Conservation (phyloP, 2,113 vertebrate genomes). For the Phoxinus phoxinus region DNA sequence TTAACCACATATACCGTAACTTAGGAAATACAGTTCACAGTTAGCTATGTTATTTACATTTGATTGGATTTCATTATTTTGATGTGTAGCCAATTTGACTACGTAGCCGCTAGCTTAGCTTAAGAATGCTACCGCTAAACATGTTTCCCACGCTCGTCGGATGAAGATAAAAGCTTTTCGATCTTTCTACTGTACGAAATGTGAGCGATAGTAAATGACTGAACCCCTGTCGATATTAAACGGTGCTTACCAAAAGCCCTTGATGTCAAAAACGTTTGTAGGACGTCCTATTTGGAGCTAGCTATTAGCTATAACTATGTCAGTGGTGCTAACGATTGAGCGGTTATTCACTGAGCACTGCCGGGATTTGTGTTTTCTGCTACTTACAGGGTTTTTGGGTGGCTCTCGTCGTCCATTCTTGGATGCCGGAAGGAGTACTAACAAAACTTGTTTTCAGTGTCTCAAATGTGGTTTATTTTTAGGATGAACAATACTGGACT, state of each 20-base stretch:
- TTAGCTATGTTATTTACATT: not conserved
- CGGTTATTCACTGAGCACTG: conserved; percentile 1
- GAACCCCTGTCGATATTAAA: not conserved
- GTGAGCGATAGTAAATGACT: not conserved
- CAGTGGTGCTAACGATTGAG: not conserved
- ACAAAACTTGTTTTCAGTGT: conserved; percentile 50
- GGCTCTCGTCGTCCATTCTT: conserved; percentile 78
- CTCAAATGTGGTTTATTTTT: conserved; percentile 37
- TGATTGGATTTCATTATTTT: not conserved
- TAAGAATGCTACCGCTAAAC: not conserved
- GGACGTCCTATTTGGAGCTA: conserved; percentile 16
- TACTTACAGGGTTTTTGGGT: conserved; percentile 80
- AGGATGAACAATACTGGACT: conserved; percentile 61
- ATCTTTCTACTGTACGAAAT: not conserved
- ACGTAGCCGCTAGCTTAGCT: conserved; percentile 3
- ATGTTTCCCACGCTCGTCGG: not conserved
- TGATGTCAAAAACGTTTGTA: not conserved
- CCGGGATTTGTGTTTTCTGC: conserved; percentile 20
- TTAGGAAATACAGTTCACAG: too few relatives aligned
- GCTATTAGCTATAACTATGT: conserved; percentile 10
- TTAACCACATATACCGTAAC: too few relatives aligned
- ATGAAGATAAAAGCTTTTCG: not conserved
- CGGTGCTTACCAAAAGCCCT: not conserved
- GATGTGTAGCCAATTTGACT: not conserved
- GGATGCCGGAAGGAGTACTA: conserved; percentile 47